Conservation (phyloP, 2,797 vertebrate species). For the Protosalanx chinensis region DNA sequence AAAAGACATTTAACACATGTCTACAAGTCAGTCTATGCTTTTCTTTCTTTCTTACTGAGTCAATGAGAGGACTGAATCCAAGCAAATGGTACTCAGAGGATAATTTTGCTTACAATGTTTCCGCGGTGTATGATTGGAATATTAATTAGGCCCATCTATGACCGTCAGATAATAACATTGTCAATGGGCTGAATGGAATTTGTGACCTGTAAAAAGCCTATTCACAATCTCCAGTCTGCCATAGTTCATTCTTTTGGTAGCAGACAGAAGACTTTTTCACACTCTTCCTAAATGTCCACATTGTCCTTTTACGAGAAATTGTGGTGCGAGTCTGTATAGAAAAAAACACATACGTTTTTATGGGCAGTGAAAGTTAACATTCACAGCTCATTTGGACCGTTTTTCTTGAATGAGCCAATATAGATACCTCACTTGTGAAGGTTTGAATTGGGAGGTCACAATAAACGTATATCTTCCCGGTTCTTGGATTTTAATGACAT, state of each 20-base stretch:
- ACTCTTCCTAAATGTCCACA: slow-evolving; percentile 84
- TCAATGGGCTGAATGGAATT: slow-evolving; percentile 88
- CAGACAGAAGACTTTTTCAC: slow-evolving; percentile 90
- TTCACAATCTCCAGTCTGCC: slow-evolving; percentile 90
- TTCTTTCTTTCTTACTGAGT: slow-evolving; percentile 54
- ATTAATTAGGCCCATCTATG: slow-evolving; percentile 98
- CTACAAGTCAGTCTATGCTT: slow-evolving; percentile 33
- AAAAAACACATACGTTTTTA: slow-evolving; percentile 63
- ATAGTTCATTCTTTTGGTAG: slow-evolving; percentile 86
- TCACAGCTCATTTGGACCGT: slow-evolving; percentile 69
- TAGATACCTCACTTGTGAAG: slow-evolving; percentile 38
- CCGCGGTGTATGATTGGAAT: slow-evolving; percentile 91
- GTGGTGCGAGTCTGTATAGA: slow-evolving; percentile 74
- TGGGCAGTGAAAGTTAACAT: slow-evolving; percentile 65
- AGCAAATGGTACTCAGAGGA: slow-evolving; percentile 70
- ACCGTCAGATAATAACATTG: slow-evolving; percentile 93
- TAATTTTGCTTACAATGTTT: slow-evolving; percentile 87
- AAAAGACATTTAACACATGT: slow-evolving; percentile 7
- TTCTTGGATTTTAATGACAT: slow-evolving; percentile 65
- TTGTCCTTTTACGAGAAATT: slow-evolving; percentile 78
- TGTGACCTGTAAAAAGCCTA: slow-evolving; percentile 97
- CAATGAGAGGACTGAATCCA: slow-evolving; percentile 47
- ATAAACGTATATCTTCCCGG: slow-evolving; percentile 39
- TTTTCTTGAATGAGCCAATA: slow-evolving; percentile 70
- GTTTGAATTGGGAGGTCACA: slow-evolving; percentile 42